A percentile compares a stretch with the other conserved stretches of the same genome.
Conservation (phyloP, 2,797 vertebrate genomes). For the Helarctos malayanus region DNA sequence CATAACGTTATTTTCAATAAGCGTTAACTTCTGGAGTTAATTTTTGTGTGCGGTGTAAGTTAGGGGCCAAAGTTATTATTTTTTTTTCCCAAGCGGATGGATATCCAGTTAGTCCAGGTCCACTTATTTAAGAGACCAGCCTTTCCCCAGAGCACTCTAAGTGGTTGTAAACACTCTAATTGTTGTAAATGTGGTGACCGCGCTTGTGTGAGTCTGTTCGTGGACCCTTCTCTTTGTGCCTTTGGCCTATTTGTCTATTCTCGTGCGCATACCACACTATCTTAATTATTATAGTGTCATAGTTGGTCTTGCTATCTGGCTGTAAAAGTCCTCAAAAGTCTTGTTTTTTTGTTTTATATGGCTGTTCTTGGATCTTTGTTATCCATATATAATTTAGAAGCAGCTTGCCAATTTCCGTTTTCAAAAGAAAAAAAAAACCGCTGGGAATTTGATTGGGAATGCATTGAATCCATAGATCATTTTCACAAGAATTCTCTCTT, state of each 20-base stretch:
- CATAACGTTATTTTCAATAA: not conserved
- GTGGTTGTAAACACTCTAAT: not conserved
- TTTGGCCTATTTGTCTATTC: not conserved
- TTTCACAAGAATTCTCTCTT: not conserved
- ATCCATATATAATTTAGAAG: not conserved
- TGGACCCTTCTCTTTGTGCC: not conserved
- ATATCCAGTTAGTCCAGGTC: not conserved
- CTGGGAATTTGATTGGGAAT: not conserved
- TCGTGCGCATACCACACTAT: not conserved
- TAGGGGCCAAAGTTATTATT: not conserved
- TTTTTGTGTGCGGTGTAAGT: not conserved
- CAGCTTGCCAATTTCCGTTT: not conserved
- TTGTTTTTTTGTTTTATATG: not conserved
- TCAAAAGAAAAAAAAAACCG: not conserved
- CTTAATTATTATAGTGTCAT: not conserved
- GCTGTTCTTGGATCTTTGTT: not conserved
- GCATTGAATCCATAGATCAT: not conserved
- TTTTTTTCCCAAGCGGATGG: not conserved
- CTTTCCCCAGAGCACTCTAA: not conserved
- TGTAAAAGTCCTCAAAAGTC: not conserved
- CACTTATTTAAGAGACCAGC: not conserved
- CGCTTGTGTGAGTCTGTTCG: not conserved
- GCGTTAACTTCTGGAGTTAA: not conserved
- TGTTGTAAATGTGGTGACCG: not conserved
- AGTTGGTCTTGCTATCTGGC: not conserved